Base-by-base conservation (phyloP, 2,113 vertebrate species). In the Grantiella picta region DNA sequence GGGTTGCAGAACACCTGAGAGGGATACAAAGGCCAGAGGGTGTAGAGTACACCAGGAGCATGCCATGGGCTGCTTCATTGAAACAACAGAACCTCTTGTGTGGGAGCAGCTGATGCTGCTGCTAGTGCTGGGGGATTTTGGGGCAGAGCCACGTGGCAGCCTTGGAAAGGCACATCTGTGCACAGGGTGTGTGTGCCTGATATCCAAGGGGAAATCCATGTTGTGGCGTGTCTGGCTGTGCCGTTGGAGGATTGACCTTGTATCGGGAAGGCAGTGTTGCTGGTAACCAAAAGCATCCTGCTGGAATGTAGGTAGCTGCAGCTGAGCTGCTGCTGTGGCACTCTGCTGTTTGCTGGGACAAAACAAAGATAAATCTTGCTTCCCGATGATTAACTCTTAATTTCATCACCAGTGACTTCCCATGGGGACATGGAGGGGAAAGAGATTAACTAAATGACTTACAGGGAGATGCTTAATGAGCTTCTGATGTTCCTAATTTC, bases 341-440 rank as follows among this genome's bases (percentile, higher is more conserved):
- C 29, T 72, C 29, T 78, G 24, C 77, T 83, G 16, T 82, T 70
- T 64, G 60, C 59, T 57, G 86, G 44, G 69, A 14, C 56, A 64
- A 71, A 92, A 38, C 23, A 20, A 59, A 89, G 70, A 42, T 61
- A 89, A 75, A 75, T 78, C 64, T 78, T 86, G 17, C n/a, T 71
- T 83, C 50, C 69, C 49, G 27, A 18, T 90, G 50, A 83, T 92
- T 81, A 83, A 91, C 76, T 89, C 44, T 33, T 89, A 20, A 38
- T 84, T 83, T 88, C 81, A 76, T 89, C 86, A 69, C 33, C 33
- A 25, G n/a, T 64, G 65, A 81, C 73, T 88, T 94, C 92, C 92
- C 69, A 70, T 3, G 2, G 63, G 47, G n/a, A 60, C 2, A 5
- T 16, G 75, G 83, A 78, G 40, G 68, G 56, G 52, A 66, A 89